Percentiles rank a stretch among this genome's conserved stretches.
Conservation (phyloP, 1,140 invertebrate genomes). For the Drosophila lini region DNA sequence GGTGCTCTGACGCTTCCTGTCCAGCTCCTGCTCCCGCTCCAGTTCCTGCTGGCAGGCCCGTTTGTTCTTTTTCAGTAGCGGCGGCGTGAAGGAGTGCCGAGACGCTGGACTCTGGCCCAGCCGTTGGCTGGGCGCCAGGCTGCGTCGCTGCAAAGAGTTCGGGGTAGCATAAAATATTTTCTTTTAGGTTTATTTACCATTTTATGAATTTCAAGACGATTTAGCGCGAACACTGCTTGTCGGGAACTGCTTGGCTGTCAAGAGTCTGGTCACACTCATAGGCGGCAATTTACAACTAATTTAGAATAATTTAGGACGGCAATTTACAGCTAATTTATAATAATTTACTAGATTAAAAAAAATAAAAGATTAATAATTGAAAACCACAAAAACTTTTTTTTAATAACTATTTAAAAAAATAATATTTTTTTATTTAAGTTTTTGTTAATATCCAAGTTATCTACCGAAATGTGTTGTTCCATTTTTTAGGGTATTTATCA, state of each 20-base stretch:
- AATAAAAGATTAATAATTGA: not conserved
- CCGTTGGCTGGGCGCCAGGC: constrained; percentile 76
- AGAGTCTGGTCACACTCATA: not conserved
- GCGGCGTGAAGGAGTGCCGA: constrained; percentile 60
- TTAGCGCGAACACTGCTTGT: constrained; percentile 25
- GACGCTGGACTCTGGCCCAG: constrained; percentile 35
- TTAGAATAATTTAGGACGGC: not conserved
- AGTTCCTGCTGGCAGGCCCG: constrained; percentile 64
- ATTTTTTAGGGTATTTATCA: not conserved
- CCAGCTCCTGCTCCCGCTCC: constrained; percentile 53
- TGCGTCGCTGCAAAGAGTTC: constrained; percentile 57
- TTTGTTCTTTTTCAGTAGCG: constrained; percentile 74
- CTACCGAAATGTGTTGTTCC: not conserved
- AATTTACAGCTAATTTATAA: not conserved
- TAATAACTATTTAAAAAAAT: no score
- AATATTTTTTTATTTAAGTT: not conserved
- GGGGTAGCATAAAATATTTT: not conserved
- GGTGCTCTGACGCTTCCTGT: constrained; percentile 30
- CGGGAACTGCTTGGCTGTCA: not conserved
- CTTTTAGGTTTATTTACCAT: constrained; percentile 44
- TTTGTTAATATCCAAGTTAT: not conserved
- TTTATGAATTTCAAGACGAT: constrained; percentile 13
- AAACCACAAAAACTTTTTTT: no score
- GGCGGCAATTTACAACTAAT: not conserved
- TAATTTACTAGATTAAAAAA: not conserved